Conservation (phyloP, 2,113 vertebrate species). For the Callopanchax toddi region DNA sequence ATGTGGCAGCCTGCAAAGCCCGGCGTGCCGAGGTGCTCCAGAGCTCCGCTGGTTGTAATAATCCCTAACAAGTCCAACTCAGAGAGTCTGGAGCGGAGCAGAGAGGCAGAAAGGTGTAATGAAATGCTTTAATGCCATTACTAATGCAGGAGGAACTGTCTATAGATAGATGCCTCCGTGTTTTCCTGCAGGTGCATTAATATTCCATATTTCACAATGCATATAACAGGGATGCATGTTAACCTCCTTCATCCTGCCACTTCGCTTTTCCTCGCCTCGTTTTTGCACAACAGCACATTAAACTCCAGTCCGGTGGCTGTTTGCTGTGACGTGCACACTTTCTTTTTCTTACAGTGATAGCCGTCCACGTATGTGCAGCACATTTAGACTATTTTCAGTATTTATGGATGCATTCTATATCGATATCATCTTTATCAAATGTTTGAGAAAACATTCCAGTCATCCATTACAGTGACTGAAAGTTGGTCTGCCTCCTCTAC, state of each 20-base stretch:
- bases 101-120: slow-evolving; percentile 43
- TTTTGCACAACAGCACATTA: background rate
- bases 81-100: slow-evolving; percentile 17
- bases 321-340: background rate
- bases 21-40: slow-evolving; percentile 23
- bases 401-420: too few relatives aligned
- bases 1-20: slow-evolving; percentile 29
- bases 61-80: slow-evolving; percentile 19
- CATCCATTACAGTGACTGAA: too few relatives aligned
- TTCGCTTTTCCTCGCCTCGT: background rate
- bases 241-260: slow-evolving; percentile 18
- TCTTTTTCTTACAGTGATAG: too few relatives aligned
- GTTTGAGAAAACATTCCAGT: too few relatives aligned
- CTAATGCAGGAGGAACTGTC: slow-evolving; percentile 61
- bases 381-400: too few relatives aligned
- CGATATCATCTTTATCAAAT: too few relatives aligned
- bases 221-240: slow-evolving; percentile 45
- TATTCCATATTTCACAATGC: slow-evolving; percentile 69
- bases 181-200: slow-evolving; percentile 64
- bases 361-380: too few relatives aligned
- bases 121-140: slow-evolving; percentile 52
- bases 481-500: too few relatives aligned
- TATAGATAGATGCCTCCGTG: slow-evolving; percentile 46
- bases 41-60: slow-evolving; percentile 46
- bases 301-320: slow-evolving; percentile 12